phyloP scores from a whole-genome alignment of 2,113 vertebrate genomes.

The Salvelinus namaycush region DNA sequence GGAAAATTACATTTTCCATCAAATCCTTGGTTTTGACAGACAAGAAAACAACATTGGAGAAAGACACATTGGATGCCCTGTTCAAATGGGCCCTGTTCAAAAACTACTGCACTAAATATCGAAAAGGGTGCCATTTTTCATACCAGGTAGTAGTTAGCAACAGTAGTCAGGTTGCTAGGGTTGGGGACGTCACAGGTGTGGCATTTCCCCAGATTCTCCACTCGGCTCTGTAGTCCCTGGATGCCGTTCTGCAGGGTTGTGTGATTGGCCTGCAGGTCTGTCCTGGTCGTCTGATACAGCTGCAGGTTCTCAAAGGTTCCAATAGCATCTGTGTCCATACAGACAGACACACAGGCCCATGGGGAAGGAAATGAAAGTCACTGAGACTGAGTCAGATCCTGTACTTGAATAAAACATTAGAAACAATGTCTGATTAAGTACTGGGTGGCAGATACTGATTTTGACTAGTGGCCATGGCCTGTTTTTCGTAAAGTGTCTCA shows the following conservation, averaged over 20 bases:
- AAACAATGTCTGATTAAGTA: background rate
- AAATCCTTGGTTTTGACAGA: no score
- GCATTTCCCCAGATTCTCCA: constrained; percentile 1
- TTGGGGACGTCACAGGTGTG: background rate
- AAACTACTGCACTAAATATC: no score
- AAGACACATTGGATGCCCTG: no score
- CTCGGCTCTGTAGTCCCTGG: background rate
- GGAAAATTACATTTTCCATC: no score
- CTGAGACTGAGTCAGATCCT: background rate
- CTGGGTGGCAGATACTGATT: no score
- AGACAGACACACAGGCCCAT: background rate
- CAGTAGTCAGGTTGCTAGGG: constrained; percentile 17
- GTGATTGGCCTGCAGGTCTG: constrained; percentile 7
- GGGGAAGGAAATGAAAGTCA: background rate
- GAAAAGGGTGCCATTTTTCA: background rate
- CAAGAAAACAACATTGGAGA: no score
- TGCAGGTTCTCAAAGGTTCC: background rate
- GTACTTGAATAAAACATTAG: background rate
- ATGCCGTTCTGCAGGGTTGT: background rate
- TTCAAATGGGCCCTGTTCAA: no score
- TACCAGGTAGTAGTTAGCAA: constrained; percentile 14
- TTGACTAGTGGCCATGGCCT: no score
- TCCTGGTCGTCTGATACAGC: background rate
- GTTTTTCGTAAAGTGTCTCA: no score
- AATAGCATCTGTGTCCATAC: constrained; percentile 14